Percentiles rank a stretch among this genome's conserved stretches.
Conservation (phyloP, 2,797 vertebrate species). For the Xiphorhynchus erythropygius region DNA sequence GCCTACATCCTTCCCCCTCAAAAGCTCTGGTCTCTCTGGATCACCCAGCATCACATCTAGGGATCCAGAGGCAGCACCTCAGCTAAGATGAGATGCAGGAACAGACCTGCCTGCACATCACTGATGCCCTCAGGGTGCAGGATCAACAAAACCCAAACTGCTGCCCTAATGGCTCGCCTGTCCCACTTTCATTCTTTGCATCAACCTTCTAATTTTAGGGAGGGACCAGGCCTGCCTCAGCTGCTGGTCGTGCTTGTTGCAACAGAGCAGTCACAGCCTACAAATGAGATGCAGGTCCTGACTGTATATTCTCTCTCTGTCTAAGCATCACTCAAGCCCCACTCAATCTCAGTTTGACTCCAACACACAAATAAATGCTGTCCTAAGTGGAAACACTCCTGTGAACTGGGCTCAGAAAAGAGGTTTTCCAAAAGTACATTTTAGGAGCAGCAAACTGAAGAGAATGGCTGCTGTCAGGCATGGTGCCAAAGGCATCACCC, state of each 20-base stretch:
- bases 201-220: not conserved
- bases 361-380: not conserved
- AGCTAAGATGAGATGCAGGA: not conserved
- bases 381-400: not conserved
- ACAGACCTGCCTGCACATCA: not conserved
- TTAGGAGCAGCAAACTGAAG: not conserved
- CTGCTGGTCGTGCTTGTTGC: not conserved
- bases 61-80: not conserved
- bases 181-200: not conserved
- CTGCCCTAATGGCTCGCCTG: not conserved
- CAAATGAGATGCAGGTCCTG: not conserved
- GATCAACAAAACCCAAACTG: not conserved
- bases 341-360: not conserved
- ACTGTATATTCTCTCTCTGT: not conserved
- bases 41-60: not conserved
- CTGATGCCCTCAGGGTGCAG: accelerated
- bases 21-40: not conserved
- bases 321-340: not conserved
- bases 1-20: not conserved
- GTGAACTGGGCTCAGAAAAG: not conserved
- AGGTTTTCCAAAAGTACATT: not conserved
- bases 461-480: not conserved
- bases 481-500: not conserved
- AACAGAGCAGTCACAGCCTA: not conserved
- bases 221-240: not conserved